Conservation (phyloP, 2,888 invertebrate species). For the Phyllotreta cruciferae region DNA sequence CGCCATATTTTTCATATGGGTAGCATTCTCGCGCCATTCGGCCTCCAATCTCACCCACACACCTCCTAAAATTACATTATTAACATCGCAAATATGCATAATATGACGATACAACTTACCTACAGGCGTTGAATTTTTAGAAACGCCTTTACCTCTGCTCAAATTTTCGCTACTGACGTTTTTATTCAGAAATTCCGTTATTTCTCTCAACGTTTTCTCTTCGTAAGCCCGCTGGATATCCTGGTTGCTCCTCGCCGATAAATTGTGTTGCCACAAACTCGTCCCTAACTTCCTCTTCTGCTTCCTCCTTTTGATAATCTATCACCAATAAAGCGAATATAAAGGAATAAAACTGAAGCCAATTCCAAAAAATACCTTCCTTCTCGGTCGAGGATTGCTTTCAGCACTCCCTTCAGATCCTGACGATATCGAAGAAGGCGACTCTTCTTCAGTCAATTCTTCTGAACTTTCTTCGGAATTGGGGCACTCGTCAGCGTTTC, state of each 20-base stretch:
- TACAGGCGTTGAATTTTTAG: constrained; percentile 50
- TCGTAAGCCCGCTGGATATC: constrained; percentile 86
- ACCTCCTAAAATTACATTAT: constrained; percentile 74
- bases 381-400: constrained; percentile 44
- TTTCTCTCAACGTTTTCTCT: constrained; percentile 76
- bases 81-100: too few species aligned
- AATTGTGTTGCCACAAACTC: constrained; percentile 76
- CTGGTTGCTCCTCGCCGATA: constrained; percentile 85
- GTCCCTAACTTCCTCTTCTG: constrained; percentile 57
- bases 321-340: constrained; percentile 20
- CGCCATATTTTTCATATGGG: constrained; percentile 28
- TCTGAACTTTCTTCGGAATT: constrained; percentile 44
- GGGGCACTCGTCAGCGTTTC: constrained; percentile 32
- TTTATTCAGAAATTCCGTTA: constrained; percentile 68
- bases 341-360: not conserved
- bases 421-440: constrained; percentile 41
- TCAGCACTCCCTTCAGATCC: constrained; percentile 53
- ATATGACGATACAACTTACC: constrained; percentile 43
- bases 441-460: constrained; percentile 47
- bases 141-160: constrained; percentile 25
- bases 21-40: constrained; percentile 72
- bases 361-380: constrained; percentile 14
- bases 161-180: constrained; percentile 48
- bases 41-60: constrained; percentile 76
- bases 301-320: constrained; percentile 36